Percentiles rank a stretch among this genome's conserved stretches.
phyloP scores from a whole-genome alignment of 2,888 invertebrate genomes.

The Notocelia uddmanniana region DNA sequence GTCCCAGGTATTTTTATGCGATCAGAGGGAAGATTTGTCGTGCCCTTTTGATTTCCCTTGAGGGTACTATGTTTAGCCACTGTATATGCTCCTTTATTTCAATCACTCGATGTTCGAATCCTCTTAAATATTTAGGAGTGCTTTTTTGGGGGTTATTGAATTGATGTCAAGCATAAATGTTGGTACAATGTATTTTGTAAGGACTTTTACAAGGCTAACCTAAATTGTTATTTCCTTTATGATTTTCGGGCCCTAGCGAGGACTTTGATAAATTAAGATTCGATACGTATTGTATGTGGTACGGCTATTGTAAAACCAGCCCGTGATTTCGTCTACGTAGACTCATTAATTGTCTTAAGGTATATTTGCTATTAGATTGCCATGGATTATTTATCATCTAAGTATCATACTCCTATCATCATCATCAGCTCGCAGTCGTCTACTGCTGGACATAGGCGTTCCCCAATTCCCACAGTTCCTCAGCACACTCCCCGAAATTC shows the following conservation, averaged over 20 bases:
- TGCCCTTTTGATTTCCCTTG: constrained; percentile 70
- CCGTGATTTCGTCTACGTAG: too few species aligned
- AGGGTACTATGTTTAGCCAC: constrained; percentile 66
- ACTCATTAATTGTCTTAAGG: too few species aligned
- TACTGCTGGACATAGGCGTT: too few species aligned
- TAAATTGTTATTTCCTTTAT: not conserved
- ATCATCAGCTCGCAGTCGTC: too few species aligned
- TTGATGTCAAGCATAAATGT: constrained; percentile 2
- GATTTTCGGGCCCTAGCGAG: too few species aligned
- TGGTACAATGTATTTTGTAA: not conserved
- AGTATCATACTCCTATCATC: too few species aligned
- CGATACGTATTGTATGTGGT: not conserved
- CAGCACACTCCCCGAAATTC: too few species aligned
- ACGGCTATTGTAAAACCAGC: too few species aligned
- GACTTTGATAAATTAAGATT: not conserved
- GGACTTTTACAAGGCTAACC: not conserved
- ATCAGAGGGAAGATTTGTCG: constrained; percentile 72
- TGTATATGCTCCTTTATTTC: constrained; percentile 67
- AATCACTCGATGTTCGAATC: constrained; percentile 58
- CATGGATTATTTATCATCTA: too few species aligned
- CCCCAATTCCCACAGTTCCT: too few species aligned
- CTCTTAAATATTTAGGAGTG: constrained; percentile 41
- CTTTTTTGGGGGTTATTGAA: constrained; percentile 4
- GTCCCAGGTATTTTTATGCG: constrained; percentile 64
- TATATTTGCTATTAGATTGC: too few species aligned